Base-by-base conservation (phyloP, 2,797 vertebrate genomes). In the Mastacembelus armatus region DNA sequence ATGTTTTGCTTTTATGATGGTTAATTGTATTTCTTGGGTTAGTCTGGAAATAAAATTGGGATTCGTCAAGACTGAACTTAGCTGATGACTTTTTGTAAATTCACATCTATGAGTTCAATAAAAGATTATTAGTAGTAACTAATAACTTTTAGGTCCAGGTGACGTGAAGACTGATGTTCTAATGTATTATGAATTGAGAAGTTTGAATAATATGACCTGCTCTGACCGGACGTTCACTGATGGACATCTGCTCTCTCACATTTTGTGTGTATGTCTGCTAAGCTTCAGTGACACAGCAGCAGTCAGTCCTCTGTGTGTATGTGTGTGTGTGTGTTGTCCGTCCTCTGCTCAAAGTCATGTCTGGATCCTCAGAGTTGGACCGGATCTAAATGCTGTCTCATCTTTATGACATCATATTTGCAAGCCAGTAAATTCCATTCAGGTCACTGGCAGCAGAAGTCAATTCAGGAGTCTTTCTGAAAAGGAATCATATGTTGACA, bases 301-400 rank as follows among this genome's bases (percentile, higher is more conserved):
- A 80, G 71, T 84, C 85, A 78, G 65, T 88, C 77, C 67, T 36
- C 49, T 49, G 64, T 58, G 45, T 49, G 55, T 48, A 30, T 50
- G 36, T 52, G 56, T 73, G 43, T 44, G 64, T 50, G 73, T 56
- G 70, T 70, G 58, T 67, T 52, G 73, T 78, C 59, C 42, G 83
- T 91, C 90, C 89, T 90, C 84, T 85, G 76, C 73, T 89, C 87
- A 92, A 92, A 91, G 89, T 92, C 90, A 88, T 21, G 69, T 85
- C 84, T 80, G 69, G 81, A 82, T 89, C 88, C 78, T 91, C 78
- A 69, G 81, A 88, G 77, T 87, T 75, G 80, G 82, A 84, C 60
- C 1, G 0, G 62, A 65, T 73, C 66, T 66, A 65, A 77, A 73
- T 66, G 82, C 80, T 58, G 80, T 81, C 87, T 85, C 85, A 82